Evolutionary conservation across 2,888 invertebrate species (phyloP).

Genomic region (Eupithecia tripunctaria): DNA sequence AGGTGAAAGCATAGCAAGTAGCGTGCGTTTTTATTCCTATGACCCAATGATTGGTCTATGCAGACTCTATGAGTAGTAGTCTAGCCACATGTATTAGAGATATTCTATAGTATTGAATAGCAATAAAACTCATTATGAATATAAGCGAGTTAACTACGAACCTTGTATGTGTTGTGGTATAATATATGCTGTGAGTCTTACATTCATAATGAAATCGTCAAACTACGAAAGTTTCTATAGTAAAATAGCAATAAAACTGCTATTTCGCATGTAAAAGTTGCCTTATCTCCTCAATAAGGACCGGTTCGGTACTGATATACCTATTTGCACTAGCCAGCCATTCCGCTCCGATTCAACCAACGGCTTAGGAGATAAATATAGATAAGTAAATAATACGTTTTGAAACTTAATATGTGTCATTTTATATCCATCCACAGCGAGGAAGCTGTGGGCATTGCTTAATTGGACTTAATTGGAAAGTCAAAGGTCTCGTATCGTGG

Average conservation of each 20-base stretch:
- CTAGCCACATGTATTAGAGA: neutral
- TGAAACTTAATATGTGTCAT: slow-evolving; percentile 46
- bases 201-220: too few species aligned
- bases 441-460: slow-evolving; percentile 55
- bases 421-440: slow-evolving; percentile 40
- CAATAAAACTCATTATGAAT: slow-evolving; percentile 40
- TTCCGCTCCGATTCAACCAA: slow-evolving; percentile 54
- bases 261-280: slow-evolving; percentile 50
- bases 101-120: neutral
- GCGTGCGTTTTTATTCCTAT: slow-evolving; percentile 1
- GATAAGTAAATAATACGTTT: slow-evolving; percentile 47
- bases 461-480: slow-evolving; percentile 66
- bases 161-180: too few species aligned
- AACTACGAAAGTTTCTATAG: too few species aligned
- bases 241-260: slow-evolving; percentile 37
- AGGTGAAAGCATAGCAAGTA: neutral
- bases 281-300: slow-evolving; percentile 54
- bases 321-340: slow-evolving; percentile 64
- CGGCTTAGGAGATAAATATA: slow-evolving; percentile 54
- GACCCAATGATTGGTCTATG: neutral
- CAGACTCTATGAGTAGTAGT: neutral
- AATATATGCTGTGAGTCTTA: too few species aligned
- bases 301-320: slow-evolving; percentile 63
- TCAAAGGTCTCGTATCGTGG: slow-evolving; percentile 59
- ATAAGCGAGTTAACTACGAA: too few species aligned